phyloP scores from a whole-genome alignment of 92 coral and sea anemone genomes.

The Paramuricea clavata region DNA sequence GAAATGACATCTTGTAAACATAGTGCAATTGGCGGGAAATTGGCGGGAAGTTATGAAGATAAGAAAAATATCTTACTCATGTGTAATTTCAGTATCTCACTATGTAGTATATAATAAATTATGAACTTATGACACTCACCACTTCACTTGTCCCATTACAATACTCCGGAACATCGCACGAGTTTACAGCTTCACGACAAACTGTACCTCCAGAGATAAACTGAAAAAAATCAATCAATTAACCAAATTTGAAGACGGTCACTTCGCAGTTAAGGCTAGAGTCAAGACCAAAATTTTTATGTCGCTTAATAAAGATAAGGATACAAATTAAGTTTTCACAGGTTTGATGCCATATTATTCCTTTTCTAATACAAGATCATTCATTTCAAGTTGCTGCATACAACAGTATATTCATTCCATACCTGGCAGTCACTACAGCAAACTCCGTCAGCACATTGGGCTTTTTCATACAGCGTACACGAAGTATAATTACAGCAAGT shows the following conservation, averaged over 20 bases:
- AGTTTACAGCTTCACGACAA: conserved; percentile 78
- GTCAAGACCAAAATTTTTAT: neutral
- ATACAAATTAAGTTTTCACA: neutral
- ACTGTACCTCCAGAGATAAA: conserved; percentile 62
- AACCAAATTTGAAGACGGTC: no score
- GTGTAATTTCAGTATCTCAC: neutral
- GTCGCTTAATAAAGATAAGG: neutral
- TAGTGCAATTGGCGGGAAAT: no score
- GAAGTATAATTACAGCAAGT: conserved; percentile 66
- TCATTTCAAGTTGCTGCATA: neutral
- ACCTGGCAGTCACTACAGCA: conserved; percentile 70
- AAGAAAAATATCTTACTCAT: no score
- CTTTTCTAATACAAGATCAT: neutral
- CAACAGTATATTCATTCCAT: neutral
- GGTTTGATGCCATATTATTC: neutral
- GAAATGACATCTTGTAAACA: no score
- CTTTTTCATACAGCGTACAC: conserved; percentile 57
- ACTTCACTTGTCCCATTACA: conserved; percentile 83
- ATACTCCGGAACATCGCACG: conserved; percentile 88
- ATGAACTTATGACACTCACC: conserved; percentile 78
- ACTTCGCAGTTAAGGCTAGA: no score
- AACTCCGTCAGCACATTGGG: conserved; percentile 64
- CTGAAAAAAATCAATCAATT: no score
- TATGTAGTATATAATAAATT: no score
- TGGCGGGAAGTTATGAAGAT: no score